Evolutionary conservation across 53 echinoderm and acorn worm genomes (phyloP).

Genomic region (Arbacia lixula): DNA sequence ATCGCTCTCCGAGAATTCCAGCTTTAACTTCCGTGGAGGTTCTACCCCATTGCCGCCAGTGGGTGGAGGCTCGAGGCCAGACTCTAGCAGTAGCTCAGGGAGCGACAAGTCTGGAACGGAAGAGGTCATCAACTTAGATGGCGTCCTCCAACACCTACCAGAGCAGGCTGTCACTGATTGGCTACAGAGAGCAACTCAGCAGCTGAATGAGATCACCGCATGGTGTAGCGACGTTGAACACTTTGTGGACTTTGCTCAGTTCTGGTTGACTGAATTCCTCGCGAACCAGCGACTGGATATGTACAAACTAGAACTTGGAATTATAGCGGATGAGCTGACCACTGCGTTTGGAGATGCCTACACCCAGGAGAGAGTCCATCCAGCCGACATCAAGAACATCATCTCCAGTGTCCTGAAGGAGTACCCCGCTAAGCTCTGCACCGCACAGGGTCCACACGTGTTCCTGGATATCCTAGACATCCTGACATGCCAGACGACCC

Average conservation of each 20-base stretch:
- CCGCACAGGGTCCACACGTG: constrained; percentile 76
- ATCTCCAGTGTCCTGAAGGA: constrained; percentile 79
- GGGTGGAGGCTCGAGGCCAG: constrained; percentile 61
- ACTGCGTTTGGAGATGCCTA: constrained; percentile 77
- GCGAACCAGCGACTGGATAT: constrained; percentile 80
- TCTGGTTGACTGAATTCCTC: constrained; percentile 87
- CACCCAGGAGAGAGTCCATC: constrained; percentile 52
- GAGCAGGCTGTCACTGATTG: constrained; percentile 65
- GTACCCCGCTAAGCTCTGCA: constrained; percentile 78
- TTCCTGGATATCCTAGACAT: constrained; percentile 91
- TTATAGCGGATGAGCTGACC: constrained; percentile 85
- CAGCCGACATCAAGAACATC: constrained; percentile 67
- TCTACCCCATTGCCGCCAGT: constrained; percentile 70
- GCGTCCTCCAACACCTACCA: constrained; percentile 70
- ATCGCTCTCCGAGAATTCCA: constrained; percentile 33
- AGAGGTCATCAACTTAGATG: constrained; percentile 73
- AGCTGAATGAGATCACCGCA: constrained; percentile 71
- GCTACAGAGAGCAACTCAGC: constrained; percentile 76
- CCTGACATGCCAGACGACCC: constrained; percentile 83
- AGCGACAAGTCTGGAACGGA: constrained; percentile 57
- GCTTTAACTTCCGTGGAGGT: constrained; percentile 51
- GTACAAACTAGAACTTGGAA: constrained; percentile 83
- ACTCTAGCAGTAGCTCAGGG: constrained; percentile 44
- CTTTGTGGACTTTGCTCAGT: constrained; percentile 92
- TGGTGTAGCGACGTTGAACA: constrained; percentile 80